Evolutionary conservation across 2,113 vertebrate species (phyloP).

Genomic region (Alces alces): DNA sequence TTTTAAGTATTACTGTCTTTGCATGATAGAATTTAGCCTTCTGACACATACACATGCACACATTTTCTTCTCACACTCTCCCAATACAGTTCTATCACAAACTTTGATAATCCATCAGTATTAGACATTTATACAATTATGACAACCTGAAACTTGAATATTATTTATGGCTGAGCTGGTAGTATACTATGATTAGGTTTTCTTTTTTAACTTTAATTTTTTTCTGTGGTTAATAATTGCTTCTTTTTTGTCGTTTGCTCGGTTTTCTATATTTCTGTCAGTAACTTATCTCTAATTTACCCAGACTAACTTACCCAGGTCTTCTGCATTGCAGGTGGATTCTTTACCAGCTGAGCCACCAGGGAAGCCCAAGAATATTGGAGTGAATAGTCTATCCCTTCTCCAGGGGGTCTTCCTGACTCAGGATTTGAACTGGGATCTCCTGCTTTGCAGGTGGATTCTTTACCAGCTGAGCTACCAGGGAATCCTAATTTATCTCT

Average conservation of each 20-base stretch:
- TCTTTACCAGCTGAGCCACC: neutral
- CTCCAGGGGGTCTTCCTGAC: neutral
- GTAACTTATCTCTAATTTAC: neutral
- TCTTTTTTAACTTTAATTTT: neutral
- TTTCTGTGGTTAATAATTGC: neutral
- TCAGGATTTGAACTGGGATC: neutral
- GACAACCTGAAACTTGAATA: neutral
- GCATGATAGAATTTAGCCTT: neutral
- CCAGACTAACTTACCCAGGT: neutral
- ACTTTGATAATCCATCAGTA: neutral
- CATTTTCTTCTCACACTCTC: neutral
- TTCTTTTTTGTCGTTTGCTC: neutral
- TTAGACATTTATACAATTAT: neutral
- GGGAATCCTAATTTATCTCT: neutral
- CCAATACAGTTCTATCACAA: neutral
- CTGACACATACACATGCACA: neutral
- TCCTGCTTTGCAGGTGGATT: neutral
- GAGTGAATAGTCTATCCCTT: neutral
- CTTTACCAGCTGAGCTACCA: neutral
- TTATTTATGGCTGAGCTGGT: neutral
- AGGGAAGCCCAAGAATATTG: neutral
- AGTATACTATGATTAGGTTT: neutral
- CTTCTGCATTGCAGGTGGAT: neutral
- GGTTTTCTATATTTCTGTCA: neutral
- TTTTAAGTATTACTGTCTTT: neutral